Evolutionary conservation across 2,888 invertebrate genomes (phyloP).

Genomic region (Eupithecia pulchellata): DNA sequence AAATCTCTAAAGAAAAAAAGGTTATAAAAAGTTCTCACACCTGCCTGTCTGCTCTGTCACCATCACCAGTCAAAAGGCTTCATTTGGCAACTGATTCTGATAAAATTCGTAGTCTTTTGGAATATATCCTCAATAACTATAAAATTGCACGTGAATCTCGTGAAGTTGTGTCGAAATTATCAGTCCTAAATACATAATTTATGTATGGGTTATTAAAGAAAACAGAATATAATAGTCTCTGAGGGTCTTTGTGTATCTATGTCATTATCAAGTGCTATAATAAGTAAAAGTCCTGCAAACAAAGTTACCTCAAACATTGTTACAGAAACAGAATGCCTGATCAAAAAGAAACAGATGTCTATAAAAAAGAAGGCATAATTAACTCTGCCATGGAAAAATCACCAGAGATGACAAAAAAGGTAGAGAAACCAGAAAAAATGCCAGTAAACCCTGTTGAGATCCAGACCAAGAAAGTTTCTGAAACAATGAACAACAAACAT

Average conservation of each 20-base stretch:
- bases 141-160: conserved; percentile 37
- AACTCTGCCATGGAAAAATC: conserved; percentile 39
- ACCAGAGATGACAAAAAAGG: conserved; percentile 44
- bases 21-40: conserved; percentile 44
- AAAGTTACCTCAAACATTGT: neutral
- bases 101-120: conserved; percentile 48
- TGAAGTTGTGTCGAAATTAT: conserved; percentile 48
- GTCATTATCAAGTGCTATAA: neutral
- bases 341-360: conserved; percentile 44
- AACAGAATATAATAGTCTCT: neutral
- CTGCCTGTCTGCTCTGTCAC: conserved; percentile 43
- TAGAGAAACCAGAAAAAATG: conserved; percentile 39
- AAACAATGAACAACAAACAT: neutral
- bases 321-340: conserved; percentile 63
- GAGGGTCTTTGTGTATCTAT: neutral
- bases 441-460: neutral
- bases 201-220: conserved; percentile 2
- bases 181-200: conserved; percentile 23
- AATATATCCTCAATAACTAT: conserved; percentile 34
- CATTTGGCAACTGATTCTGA: conserved; percentile 49
- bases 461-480: neutral
- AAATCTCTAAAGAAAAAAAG: conserved; percentile 22
- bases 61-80: conserved; percentile 47
- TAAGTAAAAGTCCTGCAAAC: neutral
- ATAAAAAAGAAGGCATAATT: conserved; percentile 45